These are phyloP conservation scores for Apamea epomidion DNA, from an alignment of 2,888 invertebrate genomes.

Conservation along the genomic window DNA sequence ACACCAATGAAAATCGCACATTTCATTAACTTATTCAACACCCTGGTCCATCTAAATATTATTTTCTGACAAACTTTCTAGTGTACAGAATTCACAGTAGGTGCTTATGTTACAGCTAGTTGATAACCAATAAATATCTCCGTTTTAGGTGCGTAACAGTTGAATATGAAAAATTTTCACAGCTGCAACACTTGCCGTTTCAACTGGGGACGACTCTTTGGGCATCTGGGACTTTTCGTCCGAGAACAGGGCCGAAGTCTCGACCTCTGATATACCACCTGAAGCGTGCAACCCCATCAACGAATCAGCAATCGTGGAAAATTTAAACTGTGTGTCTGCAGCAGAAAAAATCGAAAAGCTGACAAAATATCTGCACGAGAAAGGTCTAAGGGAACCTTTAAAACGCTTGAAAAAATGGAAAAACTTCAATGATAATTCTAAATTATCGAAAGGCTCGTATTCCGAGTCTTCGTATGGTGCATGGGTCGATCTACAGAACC, in stretches of 20 bases:
- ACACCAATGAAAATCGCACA: neutral
- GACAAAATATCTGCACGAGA: slow-evolving; percentile 83
- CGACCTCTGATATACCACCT: slow-evolving; percentile 69
- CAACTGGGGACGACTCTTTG: slow-evolving; percentile 73
- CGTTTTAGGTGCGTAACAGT: slow-evolving; percentile 85
- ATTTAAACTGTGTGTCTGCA: slow-evolving; percentile 71
- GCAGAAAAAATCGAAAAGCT: slow-evolving; percentile 89
- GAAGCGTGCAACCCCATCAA: slow-evolving; percentile 70
- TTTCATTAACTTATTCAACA: neutral
- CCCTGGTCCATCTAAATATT: neutral
- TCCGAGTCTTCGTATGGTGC: slow-evolving; percentile 66
- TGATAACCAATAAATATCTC: slow-evolving; percentile 38
- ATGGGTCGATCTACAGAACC: slow-evolving; percentile 78
- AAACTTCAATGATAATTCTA: slow-evolving; percentile 76
- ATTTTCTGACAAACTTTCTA: neutral
- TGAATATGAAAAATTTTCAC: slow-evolving; percentile 82
- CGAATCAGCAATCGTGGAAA: slow-evolving; percentile 74
- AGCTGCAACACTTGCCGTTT: slow-evolving; percentile 81
- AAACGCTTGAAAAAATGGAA: slow-evolving; percentile 82
- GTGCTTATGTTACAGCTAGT: neutral
- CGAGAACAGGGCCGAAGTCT: slow-evolving; percentile 77
- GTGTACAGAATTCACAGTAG: neutral
- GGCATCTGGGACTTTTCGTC: slow-evolving; percentile 78
- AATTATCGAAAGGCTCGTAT: slow-evolving; percentile 66
- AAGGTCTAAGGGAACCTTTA: slow-evolving; percentile 57